Evolutionary conservation across 35 echinoderm and acorn worm genomes (phyloP), one percentile per base, ranked within the genome.

Genomic region (Heliocidaris tuberculata): DNA sequence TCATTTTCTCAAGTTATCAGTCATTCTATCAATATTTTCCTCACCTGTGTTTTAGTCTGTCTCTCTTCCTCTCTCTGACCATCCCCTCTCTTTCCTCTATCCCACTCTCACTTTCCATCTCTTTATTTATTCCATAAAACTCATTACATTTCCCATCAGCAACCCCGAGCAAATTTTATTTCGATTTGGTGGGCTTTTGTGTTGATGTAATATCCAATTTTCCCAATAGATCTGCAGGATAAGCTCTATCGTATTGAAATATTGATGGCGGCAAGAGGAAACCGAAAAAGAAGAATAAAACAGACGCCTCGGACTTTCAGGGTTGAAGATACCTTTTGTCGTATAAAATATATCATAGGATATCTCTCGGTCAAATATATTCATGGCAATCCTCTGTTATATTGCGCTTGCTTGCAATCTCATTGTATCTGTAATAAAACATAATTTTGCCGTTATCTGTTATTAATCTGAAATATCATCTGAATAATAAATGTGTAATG

Each of bases 61-160:
- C 60, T 24, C 15, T 70, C 60, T 24, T 6, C 21, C 17, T 17
- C 60, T 70, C 60, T 70, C 60, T 78, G 8, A 78, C 21, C 35
- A 42, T 42, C 27, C 65, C 27, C 21, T 78, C 4, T 24, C 21
- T 78, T 78, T 42, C 21, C 21, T 24, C 1, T 78, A 8, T 24
- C 21, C 27, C 65, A n/a, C 65, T 8, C 65, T 0, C 65, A n/a
- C 21, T 78, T 8, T 78, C 65, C 21, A 27, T 24, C 27, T 27
- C 27, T 78, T 78, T 78, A 19, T 2, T 24, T 24, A 78, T 24
- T 19, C 65, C 7, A 78, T 78, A 78, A 78, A 78, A 78, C 24
- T 78, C 65, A 78, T 78, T 78, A 78, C 65, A 78, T n/a, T 78
- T 78, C 65, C 65, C 65, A n/a, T 78, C 65, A 78, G 65, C 65